These are phyloP conservation scores for Enteromius paludinosus DNA, from an alignment of 2,797 vertebrate genomes.

Conservation along the genomic window DNA sequence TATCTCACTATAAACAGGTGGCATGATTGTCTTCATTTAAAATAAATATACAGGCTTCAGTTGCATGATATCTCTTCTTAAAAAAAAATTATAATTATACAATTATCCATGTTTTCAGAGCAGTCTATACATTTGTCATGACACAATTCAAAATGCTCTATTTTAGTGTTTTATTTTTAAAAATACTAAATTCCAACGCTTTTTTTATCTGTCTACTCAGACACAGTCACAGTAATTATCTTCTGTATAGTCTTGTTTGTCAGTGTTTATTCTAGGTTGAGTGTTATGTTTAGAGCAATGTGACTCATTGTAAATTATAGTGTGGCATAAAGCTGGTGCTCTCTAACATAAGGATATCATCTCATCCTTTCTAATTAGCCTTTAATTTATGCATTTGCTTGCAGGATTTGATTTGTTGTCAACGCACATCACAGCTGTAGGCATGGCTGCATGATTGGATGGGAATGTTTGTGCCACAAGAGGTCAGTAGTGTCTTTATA, in stretches of 20 bases:
- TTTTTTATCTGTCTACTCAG: neutral
- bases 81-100: neutral
- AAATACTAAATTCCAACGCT: neutral
- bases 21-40: neutral
- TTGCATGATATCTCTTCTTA: neutral
- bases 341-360: constrained; percentile 23
- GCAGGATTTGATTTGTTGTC: constrained; percentile 7
- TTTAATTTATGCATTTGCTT: constrained; percentile 35
- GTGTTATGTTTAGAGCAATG: constrained; percentile 26
- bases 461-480: neutral
- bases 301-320: constrained; percentile 16
- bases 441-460: neutral
- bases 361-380: constrained; percentile 37
- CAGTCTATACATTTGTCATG: neutral
- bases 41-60: neutral
- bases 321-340: constrained; percentile 15
- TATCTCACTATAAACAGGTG: neutral
- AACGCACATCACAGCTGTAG: neutral
- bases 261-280: neutral
- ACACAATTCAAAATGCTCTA: neutral
- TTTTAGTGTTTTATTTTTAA: neutral
- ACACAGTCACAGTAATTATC: neutral
- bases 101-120: neutral
- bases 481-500: constrained; percentile 3
- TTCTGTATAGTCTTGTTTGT: constrained; percentile 34